These are phyloP conservation scores for Ibidorhyncha struthersii DNA, from an alignment of 2,113 vertebrate genomes.

Conservation along the genomic window DNA sequence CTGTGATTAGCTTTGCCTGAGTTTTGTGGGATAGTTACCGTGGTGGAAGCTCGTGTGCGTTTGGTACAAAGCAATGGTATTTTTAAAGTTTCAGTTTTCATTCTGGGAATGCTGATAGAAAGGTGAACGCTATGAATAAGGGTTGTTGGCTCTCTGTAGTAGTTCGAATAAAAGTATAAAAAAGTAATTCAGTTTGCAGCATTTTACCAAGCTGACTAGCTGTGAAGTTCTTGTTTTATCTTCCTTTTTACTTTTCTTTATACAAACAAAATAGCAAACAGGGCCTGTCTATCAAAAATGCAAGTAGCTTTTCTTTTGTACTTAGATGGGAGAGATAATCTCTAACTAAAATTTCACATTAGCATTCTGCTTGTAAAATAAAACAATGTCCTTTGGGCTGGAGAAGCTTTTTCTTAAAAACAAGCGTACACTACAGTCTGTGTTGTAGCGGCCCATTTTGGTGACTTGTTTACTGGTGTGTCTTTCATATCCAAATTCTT, in stretches of 20 bases:
- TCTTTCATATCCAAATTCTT: conserved; percentile 47
- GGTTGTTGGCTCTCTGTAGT: background rate
- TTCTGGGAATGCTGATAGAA: conserved; percentile 54
- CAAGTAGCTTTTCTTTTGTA: conserved; percentile 53
- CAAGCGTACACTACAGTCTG: background rate
- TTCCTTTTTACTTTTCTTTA: conserved; percentile 21
- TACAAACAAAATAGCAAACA: conserved; percentile 31
- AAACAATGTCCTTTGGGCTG: background rate
- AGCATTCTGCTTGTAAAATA: conserved; percentile 34
- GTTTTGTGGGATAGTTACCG: conserved; percentile 56
- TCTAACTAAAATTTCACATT: conserved; percentile 43
- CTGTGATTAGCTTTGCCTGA: conserved; percentile 54
- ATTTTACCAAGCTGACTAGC: background rate
- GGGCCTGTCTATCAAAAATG: conserved; percentile 60
- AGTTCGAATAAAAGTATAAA: conserved; percentile 6
- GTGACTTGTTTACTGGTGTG: conserved; percentile 49
- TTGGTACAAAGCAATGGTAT: conserved; percentile 53
- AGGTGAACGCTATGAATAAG: conserved; percentile 25
- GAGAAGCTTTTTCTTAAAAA: background rate
- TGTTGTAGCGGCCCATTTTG: background rate
- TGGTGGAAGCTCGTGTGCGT: conserved; percentile 27
- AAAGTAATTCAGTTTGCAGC: background rate
- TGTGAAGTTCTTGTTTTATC: conserved; percentile 20
- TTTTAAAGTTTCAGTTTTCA: conserved; percentile 65
- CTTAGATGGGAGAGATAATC: conserved; percentile 48